These are phyloP conservation scores for Hyperoodon ampullatus DNA, from an alignment of 2,113 vertebrate genomes.

Conservation along the genomic window DNA sequence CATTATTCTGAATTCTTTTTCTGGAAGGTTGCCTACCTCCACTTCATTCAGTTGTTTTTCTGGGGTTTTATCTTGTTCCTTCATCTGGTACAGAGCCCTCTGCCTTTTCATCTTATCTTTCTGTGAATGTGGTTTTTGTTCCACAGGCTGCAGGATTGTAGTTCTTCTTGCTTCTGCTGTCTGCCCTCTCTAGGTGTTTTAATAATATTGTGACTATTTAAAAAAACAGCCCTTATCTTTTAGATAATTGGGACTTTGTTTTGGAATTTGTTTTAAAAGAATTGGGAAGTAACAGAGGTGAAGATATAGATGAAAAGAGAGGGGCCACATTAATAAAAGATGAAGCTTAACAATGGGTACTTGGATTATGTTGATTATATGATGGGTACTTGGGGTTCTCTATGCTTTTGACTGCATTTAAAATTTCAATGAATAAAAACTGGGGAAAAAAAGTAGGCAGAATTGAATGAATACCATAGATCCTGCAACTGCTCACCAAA, in stretches of 20 bases:
- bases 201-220: not conserved
- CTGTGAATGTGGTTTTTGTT: no score
- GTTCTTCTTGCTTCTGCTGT: no score
- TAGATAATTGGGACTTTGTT: not conserved
- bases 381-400: not conserved
- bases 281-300: not conserved
- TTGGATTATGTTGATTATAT: not conserved
- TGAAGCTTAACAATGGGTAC: not conserved
- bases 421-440: not conserved
- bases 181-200: not conserved
- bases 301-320: not conserved
- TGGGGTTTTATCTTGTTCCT: no score
- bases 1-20: no score
- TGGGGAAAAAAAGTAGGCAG: not conserved
- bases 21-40: no score
- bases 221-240: not conserved
- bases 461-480: not conserved
- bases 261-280: not conserved
- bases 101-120: no score
- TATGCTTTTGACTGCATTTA: not conserved
- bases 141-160: no score
- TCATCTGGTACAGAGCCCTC: no score
- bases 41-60: no score
- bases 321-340: not conserved
- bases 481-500: not conserved